phyloP scores from a whole-genome alignment of 2,888 invertebrate species.

The Nematopogon swammerdamellus region DNA sequence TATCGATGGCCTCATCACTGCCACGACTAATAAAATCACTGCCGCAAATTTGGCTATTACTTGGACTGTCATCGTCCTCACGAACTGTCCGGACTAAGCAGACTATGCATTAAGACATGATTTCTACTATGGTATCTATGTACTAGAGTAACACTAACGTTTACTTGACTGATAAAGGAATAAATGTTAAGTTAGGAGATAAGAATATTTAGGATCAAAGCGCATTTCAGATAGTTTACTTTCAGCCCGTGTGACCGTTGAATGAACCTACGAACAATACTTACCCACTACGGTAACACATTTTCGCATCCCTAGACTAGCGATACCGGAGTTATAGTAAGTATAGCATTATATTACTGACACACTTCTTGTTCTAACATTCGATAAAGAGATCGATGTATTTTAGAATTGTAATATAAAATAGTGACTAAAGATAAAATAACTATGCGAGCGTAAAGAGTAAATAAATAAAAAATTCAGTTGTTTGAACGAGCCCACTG shows the following conservation, averaged over 20 bases:
- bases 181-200: neutral
- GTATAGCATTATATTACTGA: too few species aligned
- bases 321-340: neutral
- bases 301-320: neutral
- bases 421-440: constrained; percentile 37
- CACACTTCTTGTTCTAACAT: too few species aligned
- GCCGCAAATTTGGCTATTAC: too few species aligned
- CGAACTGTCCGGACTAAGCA: too few species aligned
- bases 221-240: neutral
- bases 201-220: neutral
- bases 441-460: constrained; percentile 36
- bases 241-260: neutral
- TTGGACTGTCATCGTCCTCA: too few species aligned
- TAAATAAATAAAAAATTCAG: too few species aligned
- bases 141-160: neutral
- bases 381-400: too few species aligned
- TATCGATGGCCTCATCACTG: too few species aligned
- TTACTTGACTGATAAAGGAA: neutral
- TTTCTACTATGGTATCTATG: neutral
- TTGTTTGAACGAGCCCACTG: too few species aligned
- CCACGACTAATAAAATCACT: too few species aligned
- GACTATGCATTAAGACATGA: too few species aligned
- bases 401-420: constrained; percentile 31
- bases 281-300: neutral
- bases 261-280: neutral